A percentile compares a stretch with the other conserved stretches of the same genome.
phyloP scores from a whole-genome alignment of 2,113 vertebrate species.

The Cyanistes caeruleus region DNA sequence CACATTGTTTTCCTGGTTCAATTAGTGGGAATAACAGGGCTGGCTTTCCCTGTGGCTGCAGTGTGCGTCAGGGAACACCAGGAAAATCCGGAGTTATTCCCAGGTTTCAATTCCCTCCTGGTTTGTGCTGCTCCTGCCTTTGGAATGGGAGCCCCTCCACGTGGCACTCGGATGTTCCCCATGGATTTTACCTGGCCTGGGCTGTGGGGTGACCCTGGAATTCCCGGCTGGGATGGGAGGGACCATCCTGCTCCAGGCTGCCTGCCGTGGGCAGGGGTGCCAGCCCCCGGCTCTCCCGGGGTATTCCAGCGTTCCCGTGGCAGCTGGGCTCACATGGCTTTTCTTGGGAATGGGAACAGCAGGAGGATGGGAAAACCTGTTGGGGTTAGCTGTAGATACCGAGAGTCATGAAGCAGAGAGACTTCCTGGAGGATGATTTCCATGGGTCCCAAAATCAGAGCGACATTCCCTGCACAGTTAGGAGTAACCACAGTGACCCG shows the following conservation, averaged over 20 bases:
- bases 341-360: not conserved
- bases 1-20: not conserved
- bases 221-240: too few species aligned
- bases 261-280: too few species aligned
- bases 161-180: rapidly evolving
- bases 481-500: not conserved
- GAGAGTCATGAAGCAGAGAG: not conserved
- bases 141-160: not conserved
- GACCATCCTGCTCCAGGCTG: not conserved
- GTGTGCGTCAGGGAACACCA: rapidly evolving
- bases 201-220: not conserved
- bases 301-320: rapidly evolving
- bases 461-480: not conserved
- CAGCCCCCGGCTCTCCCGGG: too few species aligned
- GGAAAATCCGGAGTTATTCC: rapidly evolving
- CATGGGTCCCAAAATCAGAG: not conserved
- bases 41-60: rapidly evolving
- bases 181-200: rapidly evolving
- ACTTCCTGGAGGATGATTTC: not conserved
- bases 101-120: not conserved
- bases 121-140: not conserved
- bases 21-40: not conserved
- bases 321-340: not conserved
- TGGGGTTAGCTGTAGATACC: not conserved
- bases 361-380: rapidly evolving